Conservation (phyloP, 2,888 invertebrate species). For the Achlya flavicornis region DNA sequence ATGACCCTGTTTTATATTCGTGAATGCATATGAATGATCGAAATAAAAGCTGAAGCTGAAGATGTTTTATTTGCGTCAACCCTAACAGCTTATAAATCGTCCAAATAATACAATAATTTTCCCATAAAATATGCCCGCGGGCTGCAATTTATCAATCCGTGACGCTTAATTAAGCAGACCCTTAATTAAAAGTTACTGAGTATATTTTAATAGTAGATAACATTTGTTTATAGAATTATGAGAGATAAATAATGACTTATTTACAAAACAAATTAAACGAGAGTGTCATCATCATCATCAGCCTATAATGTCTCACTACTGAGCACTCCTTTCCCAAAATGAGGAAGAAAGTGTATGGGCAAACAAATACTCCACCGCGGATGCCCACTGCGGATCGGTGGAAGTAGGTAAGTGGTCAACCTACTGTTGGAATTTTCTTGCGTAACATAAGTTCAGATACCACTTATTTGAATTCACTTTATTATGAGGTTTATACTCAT, state of each 20-base stretch:
- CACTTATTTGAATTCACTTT: no score
- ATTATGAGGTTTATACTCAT: no score
- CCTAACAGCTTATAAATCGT: not conserved
- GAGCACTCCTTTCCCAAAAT: no score
- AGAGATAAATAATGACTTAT: not conserved
- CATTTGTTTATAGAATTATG: not conserved
- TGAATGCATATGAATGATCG: not conserved
- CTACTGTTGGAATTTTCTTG: no score
- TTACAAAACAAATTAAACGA: not conserved
- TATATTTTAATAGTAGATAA: constrained; percentile 1
- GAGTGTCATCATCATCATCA: not conserved
- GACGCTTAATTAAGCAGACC: constrained; percentile 37
- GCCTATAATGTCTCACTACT: no score
- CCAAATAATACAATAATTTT: constrained; percentile 32
- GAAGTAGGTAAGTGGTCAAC: no score
- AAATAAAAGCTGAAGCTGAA: not conserved
- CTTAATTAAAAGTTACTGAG: constrained; percentile 35
- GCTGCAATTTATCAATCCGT: constrained; percentile 41
- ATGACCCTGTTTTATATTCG: not conserved
- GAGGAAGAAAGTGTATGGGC: no score
- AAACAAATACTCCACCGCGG: no score
- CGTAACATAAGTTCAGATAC: no score
- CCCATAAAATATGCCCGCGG: constrained; percentile 33
- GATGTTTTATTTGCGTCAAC: not conserved
- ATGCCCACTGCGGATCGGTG: no score